A percentile compares a stretch with the other conserved stretches of the same genome.
These are phyloP conservation scores for Sprattus sprattus DNA, from an alignment of 2,113 vertebrate species.

Conservation along the genomic window DNA sequence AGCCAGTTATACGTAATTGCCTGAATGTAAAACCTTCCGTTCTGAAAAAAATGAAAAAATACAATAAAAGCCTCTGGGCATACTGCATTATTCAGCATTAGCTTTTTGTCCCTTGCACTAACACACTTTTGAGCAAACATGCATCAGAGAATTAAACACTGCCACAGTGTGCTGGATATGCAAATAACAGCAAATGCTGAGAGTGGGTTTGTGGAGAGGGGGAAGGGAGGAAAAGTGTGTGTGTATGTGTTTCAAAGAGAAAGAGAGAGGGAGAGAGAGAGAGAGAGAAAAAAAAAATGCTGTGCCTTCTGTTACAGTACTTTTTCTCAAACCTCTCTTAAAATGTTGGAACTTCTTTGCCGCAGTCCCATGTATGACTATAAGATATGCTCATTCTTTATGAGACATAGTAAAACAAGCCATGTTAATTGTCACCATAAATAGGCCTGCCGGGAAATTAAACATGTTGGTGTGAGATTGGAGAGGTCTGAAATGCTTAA, in stretches of 20 bases:
- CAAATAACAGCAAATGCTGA: slow-evolving; percentile 29
- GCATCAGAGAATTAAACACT: slow-evolving; percentile 37
- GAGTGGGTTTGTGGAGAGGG: not conserved
- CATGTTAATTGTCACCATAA: not conserved
- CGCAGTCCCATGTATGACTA: not conserved
- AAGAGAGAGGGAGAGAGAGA: not conserved
- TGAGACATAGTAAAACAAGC: not conserved
- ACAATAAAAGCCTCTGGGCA: slow-evolving; percentile 18
- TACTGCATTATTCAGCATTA: slow-evolving; percentile 38
- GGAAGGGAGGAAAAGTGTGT: not conserved
- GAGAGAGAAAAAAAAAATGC: not conserved
- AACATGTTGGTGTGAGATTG: not conserved
- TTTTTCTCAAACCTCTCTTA: not conserved
- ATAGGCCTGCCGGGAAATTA: not conserved
- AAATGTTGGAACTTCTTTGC: not conserved
- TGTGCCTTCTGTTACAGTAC: not conserved
- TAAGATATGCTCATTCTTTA: not conserved
- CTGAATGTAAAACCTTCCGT: slow-evolving; percentile 30
- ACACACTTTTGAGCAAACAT: slow-evolving; percentile 16
- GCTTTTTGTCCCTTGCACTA: slow-evolving; percentile 12
- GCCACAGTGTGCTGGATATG: slow-evolving; percentile 24
- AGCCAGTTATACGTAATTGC: slow-evolving; percentile 37
- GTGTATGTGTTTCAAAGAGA: not conserved
- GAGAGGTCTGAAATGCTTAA: not conserved
- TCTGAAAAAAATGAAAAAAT: not conserved